Percentiles rank a stretch among this genome's conserved stretches.
These are phyloP conservation scores for Acanthosepion pharaonis DNA, from an alignment of 2,888 invertebrate species.

Conservation along the genomic window DNA sequence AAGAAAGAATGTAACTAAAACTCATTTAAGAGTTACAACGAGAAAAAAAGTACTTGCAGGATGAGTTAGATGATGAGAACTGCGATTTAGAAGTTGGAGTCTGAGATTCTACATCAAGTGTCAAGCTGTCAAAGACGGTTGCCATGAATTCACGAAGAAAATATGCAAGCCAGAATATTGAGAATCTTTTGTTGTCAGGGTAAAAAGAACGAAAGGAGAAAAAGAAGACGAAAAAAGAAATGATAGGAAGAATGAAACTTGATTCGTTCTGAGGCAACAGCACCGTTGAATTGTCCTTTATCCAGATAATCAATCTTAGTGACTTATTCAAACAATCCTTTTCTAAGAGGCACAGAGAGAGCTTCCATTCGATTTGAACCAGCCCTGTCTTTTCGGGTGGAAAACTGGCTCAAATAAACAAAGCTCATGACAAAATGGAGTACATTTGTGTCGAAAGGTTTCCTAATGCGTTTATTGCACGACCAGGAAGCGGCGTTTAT, in stretches of 20 bases:
- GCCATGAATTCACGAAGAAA: neutral
- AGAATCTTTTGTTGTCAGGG: neutral
- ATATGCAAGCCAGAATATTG: neutral
- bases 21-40: no score
- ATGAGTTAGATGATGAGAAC: no score
- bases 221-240: neutral
- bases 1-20: no score
- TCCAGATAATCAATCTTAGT: neutral
- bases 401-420: neutral
- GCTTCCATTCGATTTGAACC: neutral
- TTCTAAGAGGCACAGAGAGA: neutral
- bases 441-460: neutral
- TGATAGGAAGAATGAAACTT: neutral
- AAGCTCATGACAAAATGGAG: neutral
- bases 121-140: neutral
- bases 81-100: neutral
- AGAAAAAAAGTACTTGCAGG: no score
- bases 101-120: neutral
- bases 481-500: neutral
- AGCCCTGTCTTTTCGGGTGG: neutral
- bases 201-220: neutral
- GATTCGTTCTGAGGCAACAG: neutral
- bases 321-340: neutral
- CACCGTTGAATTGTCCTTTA: neutral
- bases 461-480: neutral